phyloP scores from a whole-genome alignment of 2,113 vertebrate genomes.

The Sinocyclocheilus anshuiensis region DNA sequence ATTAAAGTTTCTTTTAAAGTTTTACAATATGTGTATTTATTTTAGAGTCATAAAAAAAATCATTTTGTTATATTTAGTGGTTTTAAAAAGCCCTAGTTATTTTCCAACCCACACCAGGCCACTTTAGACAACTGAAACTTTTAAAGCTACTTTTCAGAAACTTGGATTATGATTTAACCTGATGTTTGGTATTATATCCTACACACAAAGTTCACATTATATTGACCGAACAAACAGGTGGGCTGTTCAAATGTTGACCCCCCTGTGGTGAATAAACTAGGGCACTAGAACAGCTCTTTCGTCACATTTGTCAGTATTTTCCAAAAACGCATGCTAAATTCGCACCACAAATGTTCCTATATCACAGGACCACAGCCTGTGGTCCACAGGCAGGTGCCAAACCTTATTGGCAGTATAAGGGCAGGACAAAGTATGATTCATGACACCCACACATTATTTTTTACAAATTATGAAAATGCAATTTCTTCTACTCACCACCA shows the following conservation, averaged over 20 bases:
- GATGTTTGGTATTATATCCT: not conserved
- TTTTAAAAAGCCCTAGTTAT: not conserved
- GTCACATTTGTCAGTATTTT: not conserved
- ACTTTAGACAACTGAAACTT: not conserved
- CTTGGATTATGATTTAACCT: not conserved
- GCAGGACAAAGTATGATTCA: not conserved
- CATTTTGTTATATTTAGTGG: not conserved
- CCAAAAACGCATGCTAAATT: not conserved
- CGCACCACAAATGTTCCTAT: not conserved
- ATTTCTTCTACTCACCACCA: conserved; percentile 31
- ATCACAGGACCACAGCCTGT: not conserved
- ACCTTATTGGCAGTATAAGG: not conserved
- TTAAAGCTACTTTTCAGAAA: not conserved
- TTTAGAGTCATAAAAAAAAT: not conserved
- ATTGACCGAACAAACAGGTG: not conserved
- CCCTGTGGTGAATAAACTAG: not conserved
- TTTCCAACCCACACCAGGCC: not conserved
- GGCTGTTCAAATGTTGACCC: not conserved
- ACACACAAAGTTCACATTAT: not conserved
- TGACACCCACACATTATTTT: not conserved
- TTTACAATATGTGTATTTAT: not conserved
- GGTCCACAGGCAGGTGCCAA: not conserved
- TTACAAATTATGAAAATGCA: not conserved
- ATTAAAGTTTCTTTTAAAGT: not conserved
- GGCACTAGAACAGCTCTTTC: not conserved